A percentile compares a stretch with the other conserved stretches of the same genome.
Conservation (phyloP, 2,797 vertebrate species). For the Bradypus variegatus region DNA sequence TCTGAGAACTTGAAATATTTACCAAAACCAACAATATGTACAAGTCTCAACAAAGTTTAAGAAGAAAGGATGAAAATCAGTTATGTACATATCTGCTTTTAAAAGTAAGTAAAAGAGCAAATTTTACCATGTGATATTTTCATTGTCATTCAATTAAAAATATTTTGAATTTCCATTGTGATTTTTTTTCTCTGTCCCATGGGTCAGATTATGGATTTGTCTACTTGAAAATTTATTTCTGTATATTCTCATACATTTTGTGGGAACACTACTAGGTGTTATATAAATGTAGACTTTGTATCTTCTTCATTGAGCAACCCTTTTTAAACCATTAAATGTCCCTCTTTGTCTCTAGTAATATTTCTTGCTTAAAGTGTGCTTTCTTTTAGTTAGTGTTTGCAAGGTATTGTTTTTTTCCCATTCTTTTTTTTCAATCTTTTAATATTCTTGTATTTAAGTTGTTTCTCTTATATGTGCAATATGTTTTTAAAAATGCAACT, state of each 20-base stretch:
- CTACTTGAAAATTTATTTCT: neutral
- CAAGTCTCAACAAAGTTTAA: neutral
- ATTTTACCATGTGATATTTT: neutral
- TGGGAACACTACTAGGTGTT: neutral
- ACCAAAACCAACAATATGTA: neutral
- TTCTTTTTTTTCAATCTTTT: neutral
- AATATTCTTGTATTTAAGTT: neutral
- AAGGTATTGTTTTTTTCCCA: neutral
- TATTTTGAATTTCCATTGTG: neutral
- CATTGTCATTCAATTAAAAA: neutral
- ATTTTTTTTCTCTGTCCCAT: neutral
- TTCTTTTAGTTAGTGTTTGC: neutral
- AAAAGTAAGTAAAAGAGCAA: neutral
- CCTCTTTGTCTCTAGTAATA: neutral
- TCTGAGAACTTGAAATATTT: neutral
- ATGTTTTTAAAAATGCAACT: neutral
- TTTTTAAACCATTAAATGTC: neutral
- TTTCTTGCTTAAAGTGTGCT: neutral
- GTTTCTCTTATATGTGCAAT: neutral
- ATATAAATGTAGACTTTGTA: neutral
- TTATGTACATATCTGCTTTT: neutral
- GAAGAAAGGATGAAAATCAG: neutral
- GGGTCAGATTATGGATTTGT: neutral
- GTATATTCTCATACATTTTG: neutral
- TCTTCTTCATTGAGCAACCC: neutral